Evolutionary conservation across 2,888 invertebrate genomes (phyloP).

Genomic region (Ormyrus thymus): DNA sequence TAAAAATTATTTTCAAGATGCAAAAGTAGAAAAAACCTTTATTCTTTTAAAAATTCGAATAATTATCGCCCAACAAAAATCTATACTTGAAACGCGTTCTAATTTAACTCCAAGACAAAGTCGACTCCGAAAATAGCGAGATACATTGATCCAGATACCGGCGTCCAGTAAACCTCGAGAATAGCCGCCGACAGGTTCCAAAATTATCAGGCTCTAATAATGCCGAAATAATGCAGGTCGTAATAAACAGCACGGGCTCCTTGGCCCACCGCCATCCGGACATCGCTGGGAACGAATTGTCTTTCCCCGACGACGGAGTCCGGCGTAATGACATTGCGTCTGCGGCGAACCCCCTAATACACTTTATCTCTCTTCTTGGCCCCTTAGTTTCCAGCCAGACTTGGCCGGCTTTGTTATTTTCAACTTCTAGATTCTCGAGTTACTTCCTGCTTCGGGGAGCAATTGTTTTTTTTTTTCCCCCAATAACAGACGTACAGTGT

Average conservation of each 20-base stretch:
- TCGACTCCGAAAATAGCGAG: no score
- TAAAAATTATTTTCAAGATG: no score
- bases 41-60: no score
- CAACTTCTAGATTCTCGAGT: background rate
- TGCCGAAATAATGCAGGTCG: constrained; percentile 22
- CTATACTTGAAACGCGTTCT: no score
- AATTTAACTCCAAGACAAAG: no score
- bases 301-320: background rate
- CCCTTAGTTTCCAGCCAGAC: background rate
- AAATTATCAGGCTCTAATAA: constrained; percentile 27
- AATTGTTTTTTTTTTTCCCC: background rate
- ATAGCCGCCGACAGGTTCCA: background rate
- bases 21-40: no score
- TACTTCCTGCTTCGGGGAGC: background rate
- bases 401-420: no score
- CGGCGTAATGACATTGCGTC: constrained; percentile 21
- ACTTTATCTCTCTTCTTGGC: background rate
- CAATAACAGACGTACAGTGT: no score
- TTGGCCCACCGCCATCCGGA: constrained; percentile 42
- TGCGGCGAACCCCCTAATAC: background rate
- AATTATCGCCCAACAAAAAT: no score
- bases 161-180: no score
- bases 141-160: no score
- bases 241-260: background rate
- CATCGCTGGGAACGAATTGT: constrained; percentile 6